These are phyloP conservation scores for Burhinus oedicnemus DNA, from an alignment of 2,113 vertebrate species.

Conservation along the genomic window DNA sequence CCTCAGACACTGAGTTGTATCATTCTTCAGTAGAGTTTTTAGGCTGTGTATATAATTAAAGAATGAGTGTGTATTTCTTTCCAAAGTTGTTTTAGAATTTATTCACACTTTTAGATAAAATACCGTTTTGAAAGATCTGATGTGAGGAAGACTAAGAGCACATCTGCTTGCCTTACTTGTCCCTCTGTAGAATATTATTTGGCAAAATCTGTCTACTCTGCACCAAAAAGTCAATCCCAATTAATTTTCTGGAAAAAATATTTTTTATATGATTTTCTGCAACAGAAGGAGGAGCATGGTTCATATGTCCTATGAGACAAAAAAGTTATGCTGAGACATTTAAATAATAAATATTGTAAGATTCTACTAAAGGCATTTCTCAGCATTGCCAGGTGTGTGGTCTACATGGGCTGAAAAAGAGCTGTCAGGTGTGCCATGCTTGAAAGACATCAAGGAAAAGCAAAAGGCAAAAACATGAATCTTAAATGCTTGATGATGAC, in stretches of 20 bases:
- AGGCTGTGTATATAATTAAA: not conserved
- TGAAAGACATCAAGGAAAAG: not conserved
- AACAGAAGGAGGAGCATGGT: accelerated
- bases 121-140: not conserved
- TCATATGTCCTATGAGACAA: not conserved
- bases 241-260: not conserved
- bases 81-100: not conserved
- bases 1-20: not conserved
- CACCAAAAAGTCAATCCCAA: not conserved
- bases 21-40: not conserved
- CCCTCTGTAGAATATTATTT: not conserved
- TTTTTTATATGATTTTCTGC: not conserved
- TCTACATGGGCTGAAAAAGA: not conserved
- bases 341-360: not conserved
- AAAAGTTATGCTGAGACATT: not conserved
- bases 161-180: not conserved
- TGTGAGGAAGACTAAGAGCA: not conserved
- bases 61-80: not conserved
- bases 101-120: not conserved
- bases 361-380: not conserved
- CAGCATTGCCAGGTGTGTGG: not conserved
- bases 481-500: not conserved
- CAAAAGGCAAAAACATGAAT: not conserved
- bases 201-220: not conserved
- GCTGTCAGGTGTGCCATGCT: not conserved